Percentiles rank a stretch among this genome's conserved stretches.
These are phyloP conservation scores for Aleadryas rufinucha DNA, from an alignment of 2,113 vertebrate genomes.

Conservation along the genomic window DNA sequence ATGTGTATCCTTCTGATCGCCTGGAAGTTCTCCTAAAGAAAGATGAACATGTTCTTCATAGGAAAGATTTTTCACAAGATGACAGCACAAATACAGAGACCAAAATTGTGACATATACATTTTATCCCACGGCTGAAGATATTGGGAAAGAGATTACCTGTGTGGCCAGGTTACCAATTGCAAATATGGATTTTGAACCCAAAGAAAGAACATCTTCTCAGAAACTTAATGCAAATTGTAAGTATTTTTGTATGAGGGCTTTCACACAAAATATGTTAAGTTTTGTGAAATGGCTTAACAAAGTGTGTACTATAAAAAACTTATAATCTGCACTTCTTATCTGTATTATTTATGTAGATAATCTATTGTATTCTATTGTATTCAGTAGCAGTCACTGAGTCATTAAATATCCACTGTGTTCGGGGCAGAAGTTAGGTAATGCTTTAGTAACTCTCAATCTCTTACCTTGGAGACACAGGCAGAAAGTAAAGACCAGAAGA, in stretches of 20 bases:
- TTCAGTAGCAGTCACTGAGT: not conserved
- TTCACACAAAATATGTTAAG: not conserved
- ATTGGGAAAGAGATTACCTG: conserved; percentile 65
- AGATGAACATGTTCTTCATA: not conserved
- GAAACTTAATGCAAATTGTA: conserved; percentile 61
- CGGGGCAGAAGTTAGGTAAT: not conserved
- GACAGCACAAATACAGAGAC: conserved; percentile 1
- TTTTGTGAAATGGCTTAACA: not conserved
- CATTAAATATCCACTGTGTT: not conserved
- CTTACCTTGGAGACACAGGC: not conserved
- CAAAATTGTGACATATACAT: conserved; percentile 43
- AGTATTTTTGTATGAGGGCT: conserved; percentile 19
- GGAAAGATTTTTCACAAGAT: not conserved
- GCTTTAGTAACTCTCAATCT: not conserved
- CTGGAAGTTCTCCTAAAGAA: conserved; percentile 63
- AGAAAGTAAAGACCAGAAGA: not conserved
- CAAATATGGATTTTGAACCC: conserved; percentile 46
- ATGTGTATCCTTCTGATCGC: conserved; percentile 62
- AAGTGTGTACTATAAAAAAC: not conserved
- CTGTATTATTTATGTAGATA: not conserved
- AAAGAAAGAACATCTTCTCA: conserved; percentile 60
- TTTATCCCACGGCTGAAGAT: conserved; percentile 53
- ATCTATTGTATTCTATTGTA: not conserved
- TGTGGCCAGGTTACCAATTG: conserved; percentile 53
- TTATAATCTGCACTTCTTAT: not conserved